phyloP scores from a whole-genome alignment of 2,888 invertebrate genomes.

The Clivina fossor region DNA sequence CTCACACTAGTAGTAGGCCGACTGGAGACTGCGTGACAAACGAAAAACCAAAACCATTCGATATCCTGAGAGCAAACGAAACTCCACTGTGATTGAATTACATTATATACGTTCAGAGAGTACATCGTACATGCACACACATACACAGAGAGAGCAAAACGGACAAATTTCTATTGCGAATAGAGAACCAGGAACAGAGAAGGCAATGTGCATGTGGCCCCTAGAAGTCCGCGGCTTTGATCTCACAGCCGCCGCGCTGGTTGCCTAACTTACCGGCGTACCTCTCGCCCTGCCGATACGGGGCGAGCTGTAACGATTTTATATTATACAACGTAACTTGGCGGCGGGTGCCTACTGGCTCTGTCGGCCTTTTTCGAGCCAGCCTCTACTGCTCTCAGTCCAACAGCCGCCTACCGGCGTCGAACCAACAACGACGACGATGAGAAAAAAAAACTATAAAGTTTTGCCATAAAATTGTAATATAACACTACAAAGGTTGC shows the following conservation, averaged over 20 bases:
- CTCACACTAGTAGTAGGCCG: no score
- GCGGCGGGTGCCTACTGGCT: constrained; percentile 33
- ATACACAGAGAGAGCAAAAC: neutral
- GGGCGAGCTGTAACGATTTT: constrained; percentile 44
- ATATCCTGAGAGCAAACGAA: constrained; percentile 41
- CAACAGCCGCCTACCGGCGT: neutral
- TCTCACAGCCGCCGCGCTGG: neutral
- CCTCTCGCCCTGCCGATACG: neutral
- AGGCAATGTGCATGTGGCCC: no score
- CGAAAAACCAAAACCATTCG: constrained; percentile 39
- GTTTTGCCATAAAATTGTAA: constrained; percentile 49
- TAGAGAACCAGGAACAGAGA: no score
- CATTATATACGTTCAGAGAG: constrained; percentile 30
- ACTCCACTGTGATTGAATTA: constrained; percentile 43
- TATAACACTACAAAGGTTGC: constrained; percentile 46
- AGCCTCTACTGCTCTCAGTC: neutral
- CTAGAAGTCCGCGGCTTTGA: constrained; percentile 9
- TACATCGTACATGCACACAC: constrained; percentile 6
- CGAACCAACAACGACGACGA: constrained; percentile 29
- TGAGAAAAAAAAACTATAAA: constrained; percentile 47
- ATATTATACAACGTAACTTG: constrained; percentile 43
- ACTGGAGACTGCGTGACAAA: neutral
- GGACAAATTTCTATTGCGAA: no score
- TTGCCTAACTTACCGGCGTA: constrained; percentile 1
- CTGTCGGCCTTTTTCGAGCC: neutral